These are phyloP conservation scores for Odocoileus virginianus DNA, from an alignment of 2,113 vertebrate species.

Conservation along the genomic window DNA sequence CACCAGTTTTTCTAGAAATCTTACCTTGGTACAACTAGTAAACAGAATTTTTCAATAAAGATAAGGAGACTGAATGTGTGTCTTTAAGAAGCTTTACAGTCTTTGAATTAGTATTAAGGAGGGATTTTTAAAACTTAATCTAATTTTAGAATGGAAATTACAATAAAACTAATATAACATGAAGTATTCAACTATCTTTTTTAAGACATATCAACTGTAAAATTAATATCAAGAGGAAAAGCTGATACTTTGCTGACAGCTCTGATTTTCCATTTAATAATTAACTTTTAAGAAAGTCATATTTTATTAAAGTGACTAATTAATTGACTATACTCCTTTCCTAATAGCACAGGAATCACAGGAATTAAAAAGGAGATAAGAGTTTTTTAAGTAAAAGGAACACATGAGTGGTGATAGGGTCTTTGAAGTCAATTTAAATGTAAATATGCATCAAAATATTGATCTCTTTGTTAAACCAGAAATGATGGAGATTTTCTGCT, in stretches of 20 bases:
- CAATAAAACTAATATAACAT: conserved; percentile 51
- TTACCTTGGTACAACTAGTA: conserved; percentile 1
- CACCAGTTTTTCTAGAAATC: background rate
- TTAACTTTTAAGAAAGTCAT: conserved; percentile 69
- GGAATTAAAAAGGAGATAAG: conserved; percentile 62
- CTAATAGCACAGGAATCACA: conserved; percentile 55
- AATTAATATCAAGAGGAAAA: conserved; percentile 56
- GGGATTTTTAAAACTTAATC: conserved; percentile 27
- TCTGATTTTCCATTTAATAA: conserved; percentile 71
- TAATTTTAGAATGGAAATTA: conserved; percentile 54
- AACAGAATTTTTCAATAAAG: background rate
- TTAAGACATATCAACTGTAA: conserved; percentile 47
- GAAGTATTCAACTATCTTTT: conserved; percentile 26
- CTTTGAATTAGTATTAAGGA: background rate
- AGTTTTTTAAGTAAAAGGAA: conserved; percentile 50
- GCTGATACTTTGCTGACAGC: conserved; percentile 64
- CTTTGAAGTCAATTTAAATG: conserved; percentile 61
- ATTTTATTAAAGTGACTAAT: conserved; percentile 76
- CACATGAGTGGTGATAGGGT: background rate
- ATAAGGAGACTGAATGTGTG: background rate
- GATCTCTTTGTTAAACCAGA: background rate
- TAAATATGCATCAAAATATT: conserved; percentile 21
- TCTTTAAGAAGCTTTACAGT: conserved; percentile 30
- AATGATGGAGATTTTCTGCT: background rate
- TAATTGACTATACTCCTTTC: conserved; percentile 48